phyloP scores from a whole-genome alignment of 92 coral and sea anemone genomes.

The Ricordea florida region DNA sequence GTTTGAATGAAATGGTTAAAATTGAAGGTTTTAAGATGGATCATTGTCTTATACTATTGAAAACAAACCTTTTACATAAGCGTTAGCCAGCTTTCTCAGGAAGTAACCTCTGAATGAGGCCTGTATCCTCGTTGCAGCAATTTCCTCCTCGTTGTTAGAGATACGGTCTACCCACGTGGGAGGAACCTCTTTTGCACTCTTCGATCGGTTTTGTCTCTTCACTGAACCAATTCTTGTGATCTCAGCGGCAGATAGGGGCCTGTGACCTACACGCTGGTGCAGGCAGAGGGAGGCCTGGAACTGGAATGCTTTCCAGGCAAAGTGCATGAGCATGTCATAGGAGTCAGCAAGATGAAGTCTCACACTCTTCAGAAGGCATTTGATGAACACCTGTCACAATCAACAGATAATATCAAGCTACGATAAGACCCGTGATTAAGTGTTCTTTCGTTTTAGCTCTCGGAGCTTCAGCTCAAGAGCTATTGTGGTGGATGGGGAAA shows the following conservation, averaged over 20 bases:
- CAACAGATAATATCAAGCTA: too few relatives aligned
- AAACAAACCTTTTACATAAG: constrained; percentile 71
- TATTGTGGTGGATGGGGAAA: too few relatives aligned
- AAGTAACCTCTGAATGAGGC: constrained; percentile 89
- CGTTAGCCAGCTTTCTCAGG: constrained; percentile 82
- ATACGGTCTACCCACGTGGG: constrained; percentile 75
- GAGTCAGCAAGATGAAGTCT: constrained; percentile 84
- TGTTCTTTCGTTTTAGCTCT: too few relatives aligned
- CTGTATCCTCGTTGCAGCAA: constrained; percentile 92
- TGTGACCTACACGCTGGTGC: constrained; percentile 77
- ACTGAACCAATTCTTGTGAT: constrained; percentile 88
- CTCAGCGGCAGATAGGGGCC: constrained; percentile 95
- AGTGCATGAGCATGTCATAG: constrained; percentile 85
- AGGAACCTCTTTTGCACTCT: constrained; percentile 59
- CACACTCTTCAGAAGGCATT: constrained; percentile 82
- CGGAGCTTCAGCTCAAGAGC: too few relatives aligned
- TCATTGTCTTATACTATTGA: background rate
- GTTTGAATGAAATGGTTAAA: too few relatives aligned
- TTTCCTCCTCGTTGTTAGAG: constrained; percentile 70
- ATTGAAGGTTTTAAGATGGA: too few relatives aligned
- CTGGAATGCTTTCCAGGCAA: constrained; percentile 97
- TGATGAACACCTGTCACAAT: constrained; percentile 83
- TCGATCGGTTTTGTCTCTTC: constrained; percentile 47
- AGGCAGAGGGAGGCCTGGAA: constrained; percentile 89
- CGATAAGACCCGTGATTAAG: too few relatives aligned